Evolutionary conservation across 2,113 vertebrate species (phyloP), one percentile per base, ranked within the genome.

Genomic region (Etheostoma spectabile): DNA sequence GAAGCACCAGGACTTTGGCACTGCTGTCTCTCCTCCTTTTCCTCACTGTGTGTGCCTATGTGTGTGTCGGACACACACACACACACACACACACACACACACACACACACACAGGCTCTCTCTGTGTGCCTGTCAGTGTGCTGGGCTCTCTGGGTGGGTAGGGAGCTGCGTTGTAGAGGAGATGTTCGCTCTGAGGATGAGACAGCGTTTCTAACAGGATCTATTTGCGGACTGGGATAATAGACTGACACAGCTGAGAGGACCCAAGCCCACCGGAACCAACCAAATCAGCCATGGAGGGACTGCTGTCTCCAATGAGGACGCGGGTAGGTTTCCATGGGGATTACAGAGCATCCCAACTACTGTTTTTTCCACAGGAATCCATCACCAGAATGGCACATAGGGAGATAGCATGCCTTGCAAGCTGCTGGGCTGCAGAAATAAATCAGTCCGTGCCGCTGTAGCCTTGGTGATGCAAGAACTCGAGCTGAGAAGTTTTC

Each of bases 261-360:
- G 80, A 84, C 72, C 82, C 55, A 16, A 87, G 77, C 86, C 85
- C 91, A 84, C 80, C 61, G 70, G 86, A 94, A 92, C 91, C 89
- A 83, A 90, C 76, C 66, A 22, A 71, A 86, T 91, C 85, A 79
- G 91, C 83, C 83, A 95, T 95, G 95, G 95, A 95, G 88, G 95
- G 95, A 89, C 93, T 95, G 64, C 93, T 95, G 83, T 95, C 95
- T 89, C 94, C 94, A 63, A 95, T 95, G 94, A 94, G 94, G 77
- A 95, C 95, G 3, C 91, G 95, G 95, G 95, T 95, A 92, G 88
- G 94, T 94, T 83, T 83, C 88, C 86, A 87, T 75, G 88, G 91
- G 45, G 83, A 91, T 84, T 48, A 38, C 74, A 60, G 81, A 77
- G 72, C 80, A 88, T 74, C 71, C 66, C 64, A 33, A 27, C 65